phyloP scores from a whole-genome alignment of 2,113 vertebrate species.

The Microtus oregoni region DNA sequence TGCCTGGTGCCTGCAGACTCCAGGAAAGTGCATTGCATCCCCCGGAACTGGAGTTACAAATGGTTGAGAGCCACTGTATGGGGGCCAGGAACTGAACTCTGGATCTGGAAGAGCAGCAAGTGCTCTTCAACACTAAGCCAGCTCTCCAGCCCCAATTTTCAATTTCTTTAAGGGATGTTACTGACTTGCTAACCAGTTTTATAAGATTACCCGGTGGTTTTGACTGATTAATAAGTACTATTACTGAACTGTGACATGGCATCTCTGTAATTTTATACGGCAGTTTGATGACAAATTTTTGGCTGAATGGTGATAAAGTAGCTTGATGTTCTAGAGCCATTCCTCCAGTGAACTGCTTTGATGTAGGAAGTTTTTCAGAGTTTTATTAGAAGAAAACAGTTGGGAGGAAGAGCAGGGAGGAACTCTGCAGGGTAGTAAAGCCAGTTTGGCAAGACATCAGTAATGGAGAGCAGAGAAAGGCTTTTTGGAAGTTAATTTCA shows the following conservation, averaged over 20 bases:
- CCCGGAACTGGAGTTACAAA: neutral
- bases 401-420: constrained; percentile 6
- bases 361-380: constrained; percentile 43
- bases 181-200: neutral
- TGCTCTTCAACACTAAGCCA: neutral
- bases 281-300: constrained; percentile 59
- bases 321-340: constrained; percentile 49
- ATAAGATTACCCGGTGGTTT: constrained; percentile 17
- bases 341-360: constrained; percentile 34
- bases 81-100: neutral
- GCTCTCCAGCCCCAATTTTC: neutral
- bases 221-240: constrained; percentile 57
- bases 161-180: constrained; percentile 35
- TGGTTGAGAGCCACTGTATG: neutral
- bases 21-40: neutral
- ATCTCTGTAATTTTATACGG: neutral
- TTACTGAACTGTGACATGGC: neutral
- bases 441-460: constrained; percentile 47
- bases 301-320: neutral
- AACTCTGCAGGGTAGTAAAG: constrained; percentile 36
- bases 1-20: neutral
- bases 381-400: constrained; percentile 42
- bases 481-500: constrained; percentile 56
- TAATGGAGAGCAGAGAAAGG: constrained; percentile 39
- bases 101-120: neutral